Conservation (phyloP, 92 coral and sea anemone genomes). For the Zoanthus sociatus region DNA sequence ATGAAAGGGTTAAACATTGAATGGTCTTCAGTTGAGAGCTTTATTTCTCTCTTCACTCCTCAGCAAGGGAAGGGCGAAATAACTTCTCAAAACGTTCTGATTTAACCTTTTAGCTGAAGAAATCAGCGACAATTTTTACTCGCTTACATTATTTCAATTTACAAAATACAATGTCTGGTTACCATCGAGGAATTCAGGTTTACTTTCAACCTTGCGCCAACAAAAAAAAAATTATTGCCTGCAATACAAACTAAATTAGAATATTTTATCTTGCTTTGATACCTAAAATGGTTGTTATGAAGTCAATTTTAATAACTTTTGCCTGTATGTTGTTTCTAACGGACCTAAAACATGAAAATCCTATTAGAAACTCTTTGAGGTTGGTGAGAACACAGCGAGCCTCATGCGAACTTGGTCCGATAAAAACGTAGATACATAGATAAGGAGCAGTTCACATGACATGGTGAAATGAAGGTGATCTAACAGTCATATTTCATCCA, state of each 20-base stretch:
- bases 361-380: slow-evolving; percentile 20
- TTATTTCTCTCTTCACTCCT: too few species aligned
- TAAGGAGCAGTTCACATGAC: not conserved
- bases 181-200: too few species aligned
- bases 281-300: not conserved
- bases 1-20: too few species aligned
- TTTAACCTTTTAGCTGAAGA: too few species aligned
- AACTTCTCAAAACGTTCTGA: too few species aligned
- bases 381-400: slow-evolving; percentile 18
- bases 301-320: not conserved
- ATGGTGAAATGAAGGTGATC: slow-evolving; percentile 37
- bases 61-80: too few species aligned
- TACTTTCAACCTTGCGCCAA: too few species aligned
- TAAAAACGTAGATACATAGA: slow-evolving; percentile 22
- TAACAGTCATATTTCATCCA: slow-evolving; percentile 31
- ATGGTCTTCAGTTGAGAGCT: too few species aligned
- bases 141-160: too few species aligned
- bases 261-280: not conserved
- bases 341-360: slow-evolving; percentile 18
- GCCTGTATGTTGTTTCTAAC: not conserved
- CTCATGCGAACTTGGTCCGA: not conserved
- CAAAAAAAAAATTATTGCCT: too few species aligned
- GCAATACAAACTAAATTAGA: not conserved
- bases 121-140: too few species aligned
- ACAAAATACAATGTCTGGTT: too few species aligned